phyloP scores from a whole-genome alignment of 2,888 invertebrate genomes.

The Xanthia icteritia region DNA sequence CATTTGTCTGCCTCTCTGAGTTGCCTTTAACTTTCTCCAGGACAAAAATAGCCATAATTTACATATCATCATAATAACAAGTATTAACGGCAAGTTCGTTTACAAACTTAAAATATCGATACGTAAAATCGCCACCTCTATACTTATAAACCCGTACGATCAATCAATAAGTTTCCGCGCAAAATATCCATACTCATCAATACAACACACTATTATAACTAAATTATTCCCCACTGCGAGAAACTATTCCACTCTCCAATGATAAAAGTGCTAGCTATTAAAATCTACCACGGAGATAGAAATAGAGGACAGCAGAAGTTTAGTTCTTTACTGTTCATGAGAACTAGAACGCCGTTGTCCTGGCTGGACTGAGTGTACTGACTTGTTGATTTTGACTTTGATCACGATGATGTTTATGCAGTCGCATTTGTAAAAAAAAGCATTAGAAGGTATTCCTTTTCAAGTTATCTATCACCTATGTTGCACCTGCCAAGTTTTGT shows the following conservation, averaged over 20 bases:
- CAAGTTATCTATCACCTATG: too few relatives aligned
- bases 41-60: background rate
- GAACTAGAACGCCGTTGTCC: background rate
- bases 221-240: conserved; percentile 54
- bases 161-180: conserved; percentile 26
- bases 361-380: too few relatives aligned
- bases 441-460: too few relatives aligned
- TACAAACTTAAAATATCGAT: conserved; percentile 7
- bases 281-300: conserved; percentile 15
- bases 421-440: too few relatives aligned
- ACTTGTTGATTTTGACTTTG: too few relatives aligned
- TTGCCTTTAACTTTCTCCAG: background rate
- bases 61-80: background rate
- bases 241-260: conserved; percentile 34
- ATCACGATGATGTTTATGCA: too few relatives aligned
- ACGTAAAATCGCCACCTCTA: background rate
- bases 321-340: background rate
- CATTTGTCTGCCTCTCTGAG: too few relatives aligned
- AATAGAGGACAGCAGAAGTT: conserved; percentile 23
- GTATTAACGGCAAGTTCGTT: background rate
- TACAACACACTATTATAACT: conserved; percentile 48
- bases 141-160: conserved; percentile 9
- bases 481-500: too few relatives aligned
- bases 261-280: conserved; percentile 48
- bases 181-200: conserved; percentile 40